Evolutionary conservation across 2,797 vertebrate genomes (phyloP).

Genomic region (Phataginus tricuspis): DNA sequence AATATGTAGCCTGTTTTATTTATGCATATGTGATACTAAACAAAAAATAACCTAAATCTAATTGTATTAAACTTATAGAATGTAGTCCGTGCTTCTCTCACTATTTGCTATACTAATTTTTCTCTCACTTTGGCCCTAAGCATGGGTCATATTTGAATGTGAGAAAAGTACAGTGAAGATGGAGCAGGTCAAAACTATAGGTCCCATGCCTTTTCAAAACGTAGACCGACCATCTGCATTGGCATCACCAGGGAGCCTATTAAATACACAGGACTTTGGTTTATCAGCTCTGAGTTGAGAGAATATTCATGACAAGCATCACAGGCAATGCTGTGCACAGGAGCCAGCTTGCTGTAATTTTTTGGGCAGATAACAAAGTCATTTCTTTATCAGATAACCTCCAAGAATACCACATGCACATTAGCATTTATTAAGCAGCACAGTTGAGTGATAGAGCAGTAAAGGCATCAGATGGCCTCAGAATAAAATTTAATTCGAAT

Average conservation of each 20-base stretch:
- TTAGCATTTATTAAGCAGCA: background rate
- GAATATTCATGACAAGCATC: background rate
- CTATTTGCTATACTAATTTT: background rate
- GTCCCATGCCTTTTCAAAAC: background rate
- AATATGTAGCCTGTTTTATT: background rate
- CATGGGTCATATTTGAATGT: background rate
- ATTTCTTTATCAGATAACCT: background rate
- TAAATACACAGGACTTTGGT: background rate
- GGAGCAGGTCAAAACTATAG: background rate
- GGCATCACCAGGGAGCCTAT: background rate
- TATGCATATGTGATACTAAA: background rate
- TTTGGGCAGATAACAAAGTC: background rate
- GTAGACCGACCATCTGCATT: background rate
- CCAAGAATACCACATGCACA: background rate
- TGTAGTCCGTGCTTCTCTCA: background rate
- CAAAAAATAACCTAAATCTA: background rate
- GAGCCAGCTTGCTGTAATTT: too few relatives aligned
- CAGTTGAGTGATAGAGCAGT: background rate
- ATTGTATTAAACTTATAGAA: background rate
- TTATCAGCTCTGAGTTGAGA: background rate
- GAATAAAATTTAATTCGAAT: constrained; percentile 58
- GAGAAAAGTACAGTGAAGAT: background rate
- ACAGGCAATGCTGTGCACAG: too few relatives aligned
- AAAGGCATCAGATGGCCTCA: background rate
- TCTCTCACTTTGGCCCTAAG: background rate